These are phyloP conservation scores for Tricholaema leucomelas DNA, from an alignment of 2,113 vertebrate genomes.

Conservation along the genomic window DNA sequence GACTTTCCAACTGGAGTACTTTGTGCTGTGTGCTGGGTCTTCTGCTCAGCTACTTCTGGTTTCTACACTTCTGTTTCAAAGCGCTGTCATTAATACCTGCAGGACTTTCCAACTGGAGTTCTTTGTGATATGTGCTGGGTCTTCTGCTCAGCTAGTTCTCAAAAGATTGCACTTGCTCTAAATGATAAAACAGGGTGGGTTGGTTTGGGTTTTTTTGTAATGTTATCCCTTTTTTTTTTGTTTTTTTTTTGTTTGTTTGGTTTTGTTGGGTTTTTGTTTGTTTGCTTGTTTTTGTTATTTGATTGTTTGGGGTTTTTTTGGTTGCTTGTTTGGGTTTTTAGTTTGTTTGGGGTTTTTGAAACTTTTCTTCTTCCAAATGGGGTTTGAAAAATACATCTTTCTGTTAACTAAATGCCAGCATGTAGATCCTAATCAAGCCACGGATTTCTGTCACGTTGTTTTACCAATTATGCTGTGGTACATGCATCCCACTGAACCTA, in stretches of 20 bases:
- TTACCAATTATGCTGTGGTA: background rate
- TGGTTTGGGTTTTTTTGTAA: no score
- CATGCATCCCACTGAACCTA: background rate
- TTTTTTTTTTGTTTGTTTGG: no score
- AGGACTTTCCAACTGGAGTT: no score
- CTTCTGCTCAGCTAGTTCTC: constrained; percentile 25
- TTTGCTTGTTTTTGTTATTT: no score
- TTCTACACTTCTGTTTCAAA: no score
- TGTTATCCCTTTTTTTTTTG: no score
- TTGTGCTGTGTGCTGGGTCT: background rate
- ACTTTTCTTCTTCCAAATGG: background rate
- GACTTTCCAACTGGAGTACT: no score
- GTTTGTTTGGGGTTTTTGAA: background rate
- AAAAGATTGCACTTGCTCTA: background rate
- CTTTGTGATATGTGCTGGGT: background rate
- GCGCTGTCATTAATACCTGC: no score
- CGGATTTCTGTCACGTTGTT: background rate
- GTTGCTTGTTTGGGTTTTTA: no score
- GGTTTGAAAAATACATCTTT: constrained; percentile 6
- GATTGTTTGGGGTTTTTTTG: no score
- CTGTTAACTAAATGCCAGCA: background rate
- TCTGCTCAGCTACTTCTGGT: background rate
- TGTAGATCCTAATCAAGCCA: background rate
- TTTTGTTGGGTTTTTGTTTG: no score
- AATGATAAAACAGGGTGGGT: background rate